phyloP scores from a whole-genome alignment of 2,797 vertebrate genomes.

The Thalassophryne amazonica region DNA sequence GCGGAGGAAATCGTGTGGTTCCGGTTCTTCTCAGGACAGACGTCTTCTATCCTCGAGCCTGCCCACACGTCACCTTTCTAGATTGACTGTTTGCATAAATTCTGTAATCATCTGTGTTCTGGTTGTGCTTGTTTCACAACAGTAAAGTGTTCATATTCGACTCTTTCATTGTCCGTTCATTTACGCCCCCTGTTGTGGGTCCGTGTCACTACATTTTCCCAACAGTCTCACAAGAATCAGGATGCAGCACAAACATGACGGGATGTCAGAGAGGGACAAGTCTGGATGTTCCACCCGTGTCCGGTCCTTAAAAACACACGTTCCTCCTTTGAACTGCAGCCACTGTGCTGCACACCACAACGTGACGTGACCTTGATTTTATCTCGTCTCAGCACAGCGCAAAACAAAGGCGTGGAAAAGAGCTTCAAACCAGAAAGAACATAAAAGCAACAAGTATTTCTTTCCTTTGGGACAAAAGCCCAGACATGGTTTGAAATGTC shows the following conservation, averaged over 20 bases:
- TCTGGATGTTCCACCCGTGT: conserved; percentile 1
- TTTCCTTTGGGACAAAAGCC: neutral
- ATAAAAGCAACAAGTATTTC: neutral
- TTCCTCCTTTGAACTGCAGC: conserved; percentile 26
- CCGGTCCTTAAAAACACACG: conserved; percentile 16
- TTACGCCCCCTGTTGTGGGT: too few relatives aligned
- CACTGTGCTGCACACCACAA: conserved; percentile 31
- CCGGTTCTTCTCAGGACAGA: too few relatives aligned
- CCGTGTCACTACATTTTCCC: too few relatives aligned
- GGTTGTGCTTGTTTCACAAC: too few relatives aligned
- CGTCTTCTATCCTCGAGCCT: too few relatives aligned
- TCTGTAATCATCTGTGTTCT: too few relatives aligned
- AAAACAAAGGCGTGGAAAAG: conserved; percentile 32
- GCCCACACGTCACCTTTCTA: too few relatives aligned
- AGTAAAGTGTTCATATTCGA: too few relatives aligned
- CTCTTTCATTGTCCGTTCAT: too few relatives aligned
- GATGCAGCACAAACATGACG: neutral
- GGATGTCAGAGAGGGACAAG: neutral
- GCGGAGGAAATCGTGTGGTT: too few relatives aligned
- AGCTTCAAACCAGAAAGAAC: conserved; percentile 21
- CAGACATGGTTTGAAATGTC: conserved; percentile 42
- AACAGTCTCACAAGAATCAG: too few relatives aligned
- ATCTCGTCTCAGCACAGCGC: conserved; percentile 51
- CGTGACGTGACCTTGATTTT: conserved; percentile 42
- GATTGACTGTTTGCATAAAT: too few relatives aligned